A percentile compares a stretch with the other conserved stretches of the same genome.
These are phyloP conservation scores for Pandemis corylana DNA, from an alignment of 2,888 invertebrate species.

Conservation along the genomic window DNA sequence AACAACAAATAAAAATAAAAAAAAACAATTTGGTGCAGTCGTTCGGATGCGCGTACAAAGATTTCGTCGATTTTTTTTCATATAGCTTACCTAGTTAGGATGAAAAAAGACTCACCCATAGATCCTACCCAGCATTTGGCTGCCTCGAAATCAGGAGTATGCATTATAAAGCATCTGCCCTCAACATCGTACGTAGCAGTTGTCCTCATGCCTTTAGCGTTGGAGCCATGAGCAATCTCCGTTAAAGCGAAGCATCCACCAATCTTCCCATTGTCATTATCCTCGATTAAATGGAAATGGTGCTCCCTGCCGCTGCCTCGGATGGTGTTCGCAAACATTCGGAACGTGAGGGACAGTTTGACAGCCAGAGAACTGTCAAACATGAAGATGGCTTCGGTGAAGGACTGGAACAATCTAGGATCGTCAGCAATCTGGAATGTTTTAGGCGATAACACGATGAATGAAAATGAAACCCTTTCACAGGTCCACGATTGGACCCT, in stretches of 20 bases:
- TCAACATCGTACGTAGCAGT: constrained; percentile 92
- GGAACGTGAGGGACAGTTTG: constrained; percentile 87
- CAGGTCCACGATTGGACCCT: too few species aligned
- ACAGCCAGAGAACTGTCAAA: constrained; percentile 87
- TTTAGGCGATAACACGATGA: neutral
- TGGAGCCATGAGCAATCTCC: constrained; percentile 96
- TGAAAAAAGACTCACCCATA: constrained; percentile 76
- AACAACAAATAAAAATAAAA: too few species aligned
- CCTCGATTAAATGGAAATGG: constrained; percentile 83
- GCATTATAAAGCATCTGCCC: constrained; percentile 90
- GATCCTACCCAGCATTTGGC: constrained; percentile 97
- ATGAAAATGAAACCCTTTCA: too few species aligned
- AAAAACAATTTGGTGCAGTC: too few species aligned
- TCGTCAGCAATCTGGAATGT: constrained; percentile 74
- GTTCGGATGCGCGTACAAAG: too few species aligned
- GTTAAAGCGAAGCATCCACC: constrained; percentile 91
- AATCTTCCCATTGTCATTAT: constrained; percentile 64
- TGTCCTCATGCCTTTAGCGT: constrained; percentile 94
- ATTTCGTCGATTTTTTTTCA: too few species aligned
- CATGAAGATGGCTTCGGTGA: constrained; percentile 83
- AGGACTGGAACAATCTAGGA: constrained; percentile 78
- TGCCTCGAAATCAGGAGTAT: constrained; percentile 95
- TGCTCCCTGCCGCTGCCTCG: constrained; percentile 87
- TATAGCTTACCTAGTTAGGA: too few species aligned
- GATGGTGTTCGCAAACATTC: constrained; percentile 88